phyloP scores from a whole-genome alignment of 2,797 vertebrate species.

The Smutsia gigantea region DNA sequence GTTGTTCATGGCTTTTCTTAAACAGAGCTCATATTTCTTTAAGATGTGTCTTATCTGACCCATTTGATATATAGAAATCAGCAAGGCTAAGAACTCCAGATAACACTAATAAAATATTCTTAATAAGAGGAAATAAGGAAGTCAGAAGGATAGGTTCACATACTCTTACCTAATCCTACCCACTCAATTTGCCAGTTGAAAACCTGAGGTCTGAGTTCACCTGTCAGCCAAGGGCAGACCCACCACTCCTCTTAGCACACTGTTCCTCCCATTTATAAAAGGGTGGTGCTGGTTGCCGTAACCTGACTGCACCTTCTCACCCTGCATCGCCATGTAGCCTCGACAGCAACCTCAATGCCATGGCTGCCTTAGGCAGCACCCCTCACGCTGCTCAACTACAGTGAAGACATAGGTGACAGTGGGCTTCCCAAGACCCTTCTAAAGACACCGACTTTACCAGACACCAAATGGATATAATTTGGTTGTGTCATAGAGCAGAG shows the following conservation, averaged over 20 bases:
- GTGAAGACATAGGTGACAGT: neutral
- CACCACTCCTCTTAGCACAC: neutral
- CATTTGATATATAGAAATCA: constrained; percentile 66
- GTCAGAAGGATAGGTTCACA: constrained; percentile 14
- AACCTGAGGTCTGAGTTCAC: neutral
- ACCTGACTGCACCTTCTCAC: neutral
- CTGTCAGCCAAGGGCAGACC: too few relatives aligned
- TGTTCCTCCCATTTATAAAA: neutral
- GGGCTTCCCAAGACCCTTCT: neutral
- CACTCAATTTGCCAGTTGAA: constrained; percentile 1
- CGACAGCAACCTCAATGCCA: neutral
- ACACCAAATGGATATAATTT: neutral
- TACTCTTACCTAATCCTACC: neutral
- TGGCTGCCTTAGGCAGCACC: neutral
- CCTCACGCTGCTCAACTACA: neutral
- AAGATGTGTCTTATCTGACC: constrained; percentile 51
- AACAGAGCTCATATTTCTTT: constrained; percentile 62
- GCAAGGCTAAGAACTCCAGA: constrained; percentile 63
- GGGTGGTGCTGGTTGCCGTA: neutral
- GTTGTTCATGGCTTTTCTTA: constrained; percentile 53
- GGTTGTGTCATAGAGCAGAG: neutral
- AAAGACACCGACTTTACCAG: neutral
- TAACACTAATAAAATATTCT: constrained; percentile 15
- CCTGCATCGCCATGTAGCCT: too few relatives aligned
- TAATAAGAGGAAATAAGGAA: constrained; percentile 38